phyloP scores from a whole-genome alignment of 1,140 invertebrate genomes.

The Philopotamus ludificatus region DNA sequence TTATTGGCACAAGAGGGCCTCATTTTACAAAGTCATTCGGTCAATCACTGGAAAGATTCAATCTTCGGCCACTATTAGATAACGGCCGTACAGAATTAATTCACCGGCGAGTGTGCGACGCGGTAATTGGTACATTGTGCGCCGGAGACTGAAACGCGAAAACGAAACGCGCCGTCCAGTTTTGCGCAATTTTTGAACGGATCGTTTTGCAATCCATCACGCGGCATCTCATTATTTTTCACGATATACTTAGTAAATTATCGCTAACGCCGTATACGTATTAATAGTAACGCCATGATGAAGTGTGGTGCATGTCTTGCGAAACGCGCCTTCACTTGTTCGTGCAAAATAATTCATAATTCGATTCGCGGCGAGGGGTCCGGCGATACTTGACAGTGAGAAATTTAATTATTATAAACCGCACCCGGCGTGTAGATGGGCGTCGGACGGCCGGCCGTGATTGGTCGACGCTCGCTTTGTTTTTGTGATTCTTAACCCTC shows the following conservation, averaged over 20 bases:
- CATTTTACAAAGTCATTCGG: slow-evolving; percentile 18
- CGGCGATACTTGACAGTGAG: slow-evolving; percentile 18
- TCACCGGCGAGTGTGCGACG: not conserved
- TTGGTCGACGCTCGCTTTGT: too few species aligned
- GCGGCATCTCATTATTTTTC: not conserved
- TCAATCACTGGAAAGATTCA: slow-evolving; percentile 19
- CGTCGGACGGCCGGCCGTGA: not conserved
- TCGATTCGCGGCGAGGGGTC: slow-evolving; percentile 28
- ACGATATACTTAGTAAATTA: not conserved
- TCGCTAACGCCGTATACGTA: not conserved
- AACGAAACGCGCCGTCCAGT: not conserved
- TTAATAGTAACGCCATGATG: not conserved
- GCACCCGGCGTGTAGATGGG: slow-evolving; percentile 1
- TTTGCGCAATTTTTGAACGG: not conserved
- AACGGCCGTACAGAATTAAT: slow-evolving; percentile 15
- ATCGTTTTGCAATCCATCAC: not conserved
- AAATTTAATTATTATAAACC: slow-evolving; percentile 31
- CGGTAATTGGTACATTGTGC: slow-evolving; percentile 15
- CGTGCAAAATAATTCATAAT: slow-evolving; percentile 30
- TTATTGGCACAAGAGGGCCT: slow-evolving; percentile 9
- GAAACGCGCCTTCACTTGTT: slow-evolving; percentile 24
- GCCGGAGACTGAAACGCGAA: not conserved
- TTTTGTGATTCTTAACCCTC: too few species aligned
- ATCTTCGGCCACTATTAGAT: slow-evolving; percentile 1
- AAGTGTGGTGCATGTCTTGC: slow-evolving; percentile 12